Conservation (phyloP, 2,888 invertebrate species). For the Tetragonisca angustula region DNA sequence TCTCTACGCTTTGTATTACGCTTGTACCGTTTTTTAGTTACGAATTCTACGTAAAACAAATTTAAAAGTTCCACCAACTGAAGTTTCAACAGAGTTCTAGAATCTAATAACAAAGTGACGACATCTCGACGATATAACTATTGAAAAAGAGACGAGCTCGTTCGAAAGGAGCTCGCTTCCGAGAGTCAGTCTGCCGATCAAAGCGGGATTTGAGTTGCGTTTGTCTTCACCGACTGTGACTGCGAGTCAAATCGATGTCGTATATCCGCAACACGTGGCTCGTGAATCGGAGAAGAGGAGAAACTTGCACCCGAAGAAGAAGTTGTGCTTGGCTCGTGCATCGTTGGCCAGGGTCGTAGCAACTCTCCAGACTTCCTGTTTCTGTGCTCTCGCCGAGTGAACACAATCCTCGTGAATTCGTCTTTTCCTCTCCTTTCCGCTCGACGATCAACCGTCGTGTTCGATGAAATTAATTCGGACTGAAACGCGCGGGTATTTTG, state of each 20-base stretch:
- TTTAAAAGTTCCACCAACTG: neutral
- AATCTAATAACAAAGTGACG: constrained; percentile 7
- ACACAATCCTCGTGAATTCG: neutral
- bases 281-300: constrained; percentile 64
- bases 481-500: neutral
- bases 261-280: constrained; percentile 72
- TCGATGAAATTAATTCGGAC: constrained; percentile 5
- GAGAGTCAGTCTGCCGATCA: constrained; percentile 57
- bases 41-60: neutral
- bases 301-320: constrained; percentile 68
- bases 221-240: constrained; percentile 62
- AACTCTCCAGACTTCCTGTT: constrained; percentile 60
- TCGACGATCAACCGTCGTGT: neutral
- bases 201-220: constrained; percentile 58
- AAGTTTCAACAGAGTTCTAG: neutral
- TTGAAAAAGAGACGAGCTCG: constrained; percentile 15
- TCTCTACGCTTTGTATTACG: too few species aligned
- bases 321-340: constrained; percentile 53
- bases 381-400: constrained; percentile 25
- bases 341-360: constrained; percentile 53
- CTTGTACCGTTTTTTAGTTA: too few species aligned
- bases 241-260: constrained; percentile 62
- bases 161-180: constrained; percentile 1
- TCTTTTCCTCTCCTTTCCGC: neutral
- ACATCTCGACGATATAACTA: neutral